Evolutionary conservation across 2,113 vertebrate genomes (phyloP).

Genomic region (Lota lota): DNA sequence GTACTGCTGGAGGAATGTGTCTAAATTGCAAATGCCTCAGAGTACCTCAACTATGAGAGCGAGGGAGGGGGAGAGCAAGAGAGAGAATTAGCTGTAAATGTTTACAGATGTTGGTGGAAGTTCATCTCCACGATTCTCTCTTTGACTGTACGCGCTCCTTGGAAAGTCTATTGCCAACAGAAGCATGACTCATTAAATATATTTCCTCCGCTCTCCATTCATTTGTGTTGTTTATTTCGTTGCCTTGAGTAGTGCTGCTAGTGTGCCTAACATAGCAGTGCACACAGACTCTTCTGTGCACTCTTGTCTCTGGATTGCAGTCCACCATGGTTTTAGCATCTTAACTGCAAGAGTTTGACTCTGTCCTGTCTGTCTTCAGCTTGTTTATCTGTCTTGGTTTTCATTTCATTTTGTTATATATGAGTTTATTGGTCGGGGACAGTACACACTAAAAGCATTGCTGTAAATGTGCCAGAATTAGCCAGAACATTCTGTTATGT

Average conservation of each 20-base stretch:
- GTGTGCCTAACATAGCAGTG: slow-evolving; percentile 22
- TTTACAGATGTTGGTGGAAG: slow-evolving; percentile 76
- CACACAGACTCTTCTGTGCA: slow-evolving; percentile 26
- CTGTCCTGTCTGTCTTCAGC: slow-evolving; percentile 31
- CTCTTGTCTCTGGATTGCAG: neutral
- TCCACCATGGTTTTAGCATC: too few relatives aligned
- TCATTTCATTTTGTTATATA: neutral
- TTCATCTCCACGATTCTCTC: slow-evolving; percentile 62
- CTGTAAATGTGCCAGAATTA: too few relatives aligned
- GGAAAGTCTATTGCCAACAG: slow-evolving; percentile 55
- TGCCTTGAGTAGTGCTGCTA: slow-evolving; percentile 51
- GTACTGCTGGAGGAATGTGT: slow-evolving; percentile 73
- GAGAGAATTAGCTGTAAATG: slow-evolving; percentile 69
- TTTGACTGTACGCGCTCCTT: slow-evolving; percentile 56
- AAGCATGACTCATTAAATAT: slow-evolving; percentile 40
- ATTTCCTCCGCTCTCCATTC: slow-evolving; percentile 55
- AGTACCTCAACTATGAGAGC: slow-evolving; percentile 34
- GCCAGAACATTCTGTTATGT: too few relatives aligned
- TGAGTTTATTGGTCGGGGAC: too few relatives aligned
- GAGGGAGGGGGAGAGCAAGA: neutral
- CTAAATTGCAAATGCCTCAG: slow-evolving; percentile 68
- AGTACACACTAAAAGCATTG: too few relatives aligned
- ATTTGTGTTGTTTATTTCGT: slow-evolving; percentile 46
- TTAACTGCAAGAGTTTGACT: slow-evolving; percentile 30
- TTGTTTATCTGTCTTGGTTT: slow-evolving; percentile 13